These are phyloP conservation scores for Ladona fulva DNA, from an alignment of 1,140 invertebrate species.

Conservation along the genomic window DNA sequence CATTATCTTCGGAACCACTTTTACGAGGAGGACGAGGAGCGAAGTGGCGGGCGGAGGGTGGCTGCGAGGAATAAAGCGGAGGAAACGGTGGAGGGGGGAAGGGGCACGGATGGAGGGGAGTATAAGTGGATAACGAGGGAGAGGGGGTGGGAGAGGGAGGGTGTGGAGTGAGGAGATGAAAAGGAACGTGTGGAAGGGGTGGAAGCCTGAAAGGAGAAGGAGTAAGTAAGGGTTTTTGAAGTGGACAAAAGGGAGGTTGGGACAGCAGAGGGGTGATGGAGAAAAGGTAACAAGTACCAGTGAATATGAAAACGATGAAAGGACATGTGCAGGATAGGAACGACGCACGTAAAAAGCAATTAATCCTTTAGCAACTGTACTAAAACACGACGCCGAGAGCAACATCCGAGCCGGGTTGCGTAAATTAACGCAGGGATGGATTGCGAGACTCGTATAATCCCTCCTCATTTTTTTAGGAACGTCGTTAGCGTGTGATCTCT, in stretches of 20 bases:
- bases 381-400: too few relatives aligned
- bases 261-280: neutral
- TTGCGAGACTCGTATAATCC: too few relatives aligned
- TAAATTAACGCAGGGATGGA: too few relatives aligned
- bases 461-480: too few relatives aligned
- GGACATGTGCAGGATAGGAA: neutral
- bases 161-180: neutral
- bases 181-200: neutral
- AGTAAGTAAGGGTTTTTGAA: neutral
- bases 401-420: too few relatives aligned
- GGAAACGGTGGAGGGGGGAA: neutral
- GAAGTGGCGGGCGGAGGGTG: neutral
- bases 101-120: neutral
- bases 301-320: conserved; percentile 10
- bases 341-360: neutral
- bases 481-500: too few relatives aligned
- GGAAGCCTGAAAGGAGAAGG: neutral
- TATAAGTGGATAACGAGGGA: neutral
- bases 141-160: neutral
- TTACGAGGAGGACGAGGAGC: neutral
- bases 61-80: neutral
- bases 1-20: conserved; percentile 9
- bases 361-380: neutral
- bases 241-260: neutral
- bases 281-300: conserved; percentile 5